Percentiles rank a stretch among this genome's conserved stretches.
phyloP scores from a whole-genome alignment of 2,113 vertebrate species.

The Eurypyga helias region DNA sequence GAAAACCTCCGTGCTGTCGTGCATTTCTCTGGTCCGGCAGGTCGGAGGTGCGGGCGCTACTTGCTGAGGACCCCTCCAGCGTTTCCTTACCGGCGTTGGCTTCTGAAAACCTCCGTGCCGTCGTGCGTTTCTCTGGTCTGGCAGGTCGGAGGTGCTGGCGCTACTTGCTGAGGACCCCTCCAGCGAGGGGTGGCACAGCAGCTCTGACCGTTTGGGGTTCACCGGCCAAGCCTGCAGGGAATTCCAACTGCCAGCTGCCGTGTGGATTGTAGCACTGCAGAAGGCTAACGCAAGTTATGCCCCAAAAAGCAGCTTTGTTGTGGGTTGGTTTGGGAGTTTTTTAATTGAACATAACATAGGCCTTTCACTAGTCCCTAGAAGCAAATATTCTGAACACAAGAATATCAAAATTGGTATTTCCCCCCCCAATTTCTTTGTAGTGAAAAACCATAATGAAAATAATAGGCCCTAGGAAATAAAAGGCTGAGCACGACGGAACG shows the following conservation, averaged over 20 bases:
- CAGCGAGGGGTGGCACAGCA: fast-evolving
- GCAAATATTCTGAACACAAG: background rate
- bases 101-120: background rate
- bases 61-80: background rate
- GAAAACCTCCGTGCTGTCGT: background rate
- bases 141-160: background rate
- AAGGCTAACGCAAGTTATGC: background rate
- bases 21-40: background rate
- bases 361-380: background rate
- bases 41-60: background rate
- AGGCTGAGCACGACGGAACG: background rate
- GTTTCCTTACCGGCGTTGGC: too few species aligned
- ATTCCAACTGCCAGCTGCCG: background rate
- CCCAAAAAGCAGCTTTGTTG: background rate
- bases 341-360: background rate
- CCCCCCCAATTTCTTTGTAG: background rate
- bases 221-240: background rate
- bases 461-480: background rate
- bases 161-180: background rate
- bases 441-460: background rate
- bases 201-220: background rate
- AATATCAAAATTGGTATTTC: background rate
- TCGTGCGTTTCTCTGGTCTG: background rate
- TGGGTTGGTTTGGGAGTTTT: too few species aligned
- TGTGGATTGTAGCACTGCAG: background rate